phyloP scores from a whole-genome alignment of 2,113 vertebrate species.

The Macaca nemestrina region DNA sequence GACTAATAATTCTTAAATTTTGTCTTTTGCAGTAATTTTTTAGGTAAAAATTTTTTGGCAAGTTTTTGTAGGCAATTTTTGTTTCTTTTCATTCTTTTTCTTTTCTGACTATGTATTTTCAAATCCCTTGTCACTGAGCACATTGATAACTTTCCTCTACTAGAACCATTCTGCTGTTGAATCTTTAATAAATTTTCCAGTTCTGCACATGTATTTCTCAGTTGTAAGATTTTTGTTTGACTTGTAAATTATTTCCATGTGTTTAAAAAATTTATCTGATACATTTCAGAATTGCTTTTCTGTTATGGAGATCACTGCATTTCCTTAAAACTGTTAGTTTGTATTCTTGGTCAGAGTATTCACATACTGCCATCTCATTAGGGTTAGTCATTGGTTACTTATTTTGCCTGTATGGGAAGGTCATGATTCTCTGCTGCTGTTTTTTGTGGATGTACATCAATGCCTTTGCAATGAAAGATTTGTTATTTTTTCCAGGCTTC shows the following conservation, averaged over 20 bases:
- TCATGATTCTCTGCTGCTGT: not conserved
- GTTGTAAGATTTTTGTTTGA: not conserved
- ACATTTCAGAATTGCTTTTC: not conserved
- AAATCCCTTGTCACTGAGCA: not conserved
- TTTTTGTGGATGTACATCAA: not conserved
- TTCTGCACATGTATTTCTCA: not conserved
- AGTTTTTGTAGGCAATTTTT: not conserved
- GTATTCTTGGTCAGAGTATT: not conserved
- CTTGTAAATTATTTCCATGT: not conserved
- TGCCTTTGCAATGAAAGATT: not conserved
- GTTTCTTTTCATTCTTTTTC: not conserved
- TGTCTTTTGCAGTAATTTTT: not conserved
- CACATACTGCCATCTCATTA: not conserved
- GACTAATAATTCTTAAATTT: not conserved
- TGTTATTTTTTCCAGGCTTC: not conserved
- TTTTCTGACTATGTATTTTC: not conserved
- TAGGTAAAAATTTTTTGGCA: not conserved
- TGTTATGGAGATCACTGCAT: not conserved
- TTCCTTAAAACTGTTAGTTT: not conserved
- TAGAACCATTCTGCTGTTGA: not conserved
- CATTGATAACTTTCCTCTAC: not conserved
- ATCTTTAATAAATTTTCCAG: not conserved
- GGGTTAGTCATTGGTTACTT: not conserved
- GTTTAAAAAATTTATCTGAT: not conserved
- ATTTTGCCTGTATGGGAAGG: not conserved